Percentiles rank a stretch among this genome's conserved stretches.
These are phyloP conservation scores for Forbesichthys agassizii DNA, from an alignment of 2,113 vertebrate species.

Conservation along the genomic window DNA sequence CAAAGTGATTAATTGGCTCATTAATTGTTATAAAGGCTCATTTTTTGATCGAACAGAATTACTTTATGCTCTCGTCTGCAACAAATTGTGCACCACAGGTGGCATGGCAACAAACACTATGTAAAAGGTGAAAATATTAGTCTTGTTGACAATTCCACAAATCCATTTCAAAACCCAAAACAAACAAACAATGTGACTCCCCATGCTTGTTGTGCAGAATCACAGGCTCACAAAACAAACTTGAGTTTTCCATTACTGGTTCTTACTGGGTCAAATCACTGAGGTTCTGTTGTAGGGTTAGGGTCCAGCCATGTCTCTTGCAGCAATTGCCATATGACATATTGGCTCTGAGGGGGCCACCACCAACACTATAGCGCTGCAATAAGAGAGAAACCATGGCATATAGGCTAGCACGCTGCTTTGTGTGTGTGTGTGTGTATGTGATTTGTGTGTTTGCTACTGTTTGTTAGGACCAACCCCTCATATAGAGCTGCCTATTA, in stretches of 20 bases:
- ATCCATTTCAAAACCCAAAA: slow-evolving; percentile 61
- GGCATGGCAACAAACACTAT: slow-evolving; percentile 65
- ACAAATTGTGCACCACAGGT: background rate
- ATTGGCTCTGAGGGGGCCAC: slow-evolving; percentile 19
- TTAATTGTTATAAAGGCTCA: slow-evolving; percentile 22
- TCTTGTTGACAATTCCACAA: slow-evolving; percentile 52
- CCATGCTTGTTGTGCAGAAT: slow-evolving; percentile 63
- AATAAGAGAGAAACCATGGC: slow-evolving; percentile 29
- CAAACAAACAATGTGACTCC: slow-evolving; percentile 56
- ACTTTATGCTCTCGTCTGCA: too few species aligned
- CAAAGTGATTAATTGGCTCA: slow-evolving; percentile 48
- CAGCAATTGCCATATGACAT: slow-evolving; percentile 32
- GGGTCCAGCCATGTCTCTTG: slow-evolving; percentile 11
- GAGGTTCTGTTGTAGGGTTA: slow-evolving; percentile 32
- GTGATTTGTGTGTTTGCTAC: slow-evolving; percentile 27
- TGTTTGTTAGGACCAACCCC: slow-evolving; percentile 2
- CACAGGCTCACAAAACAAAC: slow-evolving; percentile 65
- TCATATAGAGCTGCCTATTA: slow-evolving; percentile 3
- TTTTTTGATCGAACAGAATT: too few species aligned
- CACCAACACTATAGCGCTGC: slow-evolving; percentile 42
- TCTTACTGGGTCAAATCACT: slow-evolving; percentile 33
- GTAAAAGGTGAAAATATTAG: slow-evolving; percentile 57
- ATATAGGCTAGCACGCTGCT: background rate
- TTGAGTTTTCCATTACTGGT: slow-evolving; percentile 56
- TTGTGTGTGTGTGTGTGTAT: slow-evolving; percentile 14